Conservation (phyloP, 2,888 invertebrate genomes). For the Drosophila anceps region DNA sequence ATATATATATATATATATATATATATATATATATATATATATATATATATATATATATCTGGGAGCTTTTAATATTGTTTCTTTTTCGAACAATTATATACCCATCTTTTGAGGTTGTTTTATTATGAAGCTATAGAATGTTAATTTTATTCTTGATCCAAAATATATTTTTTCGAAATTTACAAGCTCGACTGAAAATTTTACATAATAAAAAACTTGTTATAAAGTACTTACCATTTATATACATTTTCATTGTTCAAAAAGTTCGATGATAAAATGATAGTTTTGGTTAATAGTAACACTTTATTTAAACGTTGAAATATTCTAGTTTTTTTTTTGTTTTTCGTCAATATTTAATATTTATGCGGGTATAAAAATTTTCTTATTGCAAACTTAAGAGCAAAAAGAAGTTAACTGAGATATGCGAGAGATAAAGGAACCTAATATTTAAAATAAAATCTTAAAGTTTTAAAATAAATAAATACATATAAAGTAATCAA, state of each 20-base stretch:
- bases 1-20: no score
- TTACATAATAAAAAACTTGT: no score
- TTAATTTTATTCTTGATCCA: background rate
- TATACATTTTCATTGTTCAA: background rate
- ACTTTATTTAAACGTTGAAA: conserved; percentile 54
- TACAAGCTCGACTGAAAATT: background rate
- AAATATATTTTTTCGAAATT: background rate
- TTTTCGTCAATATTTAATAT: conserved; percentile 23
- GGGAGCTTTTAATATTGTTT: conserved; percentile 21
- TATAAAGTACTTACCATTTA: background rate
- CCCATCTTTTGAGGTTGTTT: no score
- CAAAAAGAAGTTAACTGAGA: conserved; percentile 28
- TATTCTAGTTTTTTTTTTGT: conserved; percentile 14
- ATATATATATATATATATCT: background rate
- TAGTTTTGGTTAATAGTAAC: conserved; percentile 24
- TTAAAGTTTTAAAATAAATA: background rate
- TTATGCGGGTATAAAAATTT: conserved; percentile 30
- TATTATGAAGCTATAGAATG: no score
- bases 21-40: background rate
- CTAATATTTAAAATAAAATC: conserved; percentile 16
- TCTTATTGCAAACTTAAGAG: conserved; percentile 23
- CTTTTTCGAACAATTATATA: background rate
- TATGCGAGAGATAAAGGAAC: conserved; percentile 29
- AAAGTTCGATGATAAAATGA: background rate
- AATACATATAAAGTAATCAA: conserved; percentile 1